These are phyloP conservation scores for Enteromius afrohamiltoni DNA, from an alignment of 2,797 vertebrate genomes.

Conservation along the genomic window DNA sequence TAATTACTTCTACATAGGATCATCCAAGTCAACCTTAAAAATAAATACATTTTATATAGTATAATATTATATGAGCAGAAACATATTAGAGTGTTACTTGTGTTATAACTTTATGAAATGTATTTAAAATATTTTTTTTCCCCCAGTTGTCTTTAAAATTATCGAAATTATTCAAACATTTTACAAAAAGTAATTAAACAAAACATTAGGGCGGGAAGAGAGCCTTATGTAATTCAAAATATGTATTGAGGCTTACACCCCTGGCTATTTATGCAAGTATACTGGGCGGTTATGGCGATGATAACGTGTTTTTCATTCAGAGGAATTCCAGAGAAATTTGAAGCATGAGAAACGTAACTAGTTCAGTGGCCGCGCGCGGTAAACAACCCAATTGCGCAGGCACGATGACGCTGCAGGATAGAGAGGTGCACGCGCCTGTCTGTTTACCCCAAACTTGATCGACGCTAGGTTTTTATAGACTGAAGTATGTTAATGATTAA, in stretches of 20 bases:
- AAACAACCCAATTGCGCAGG: constrained; percentile 53
- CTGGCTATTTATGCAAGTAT: constrained; percentile 61
- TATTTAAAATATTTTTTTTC: neutral
- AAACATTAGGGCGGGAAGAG: neutral
- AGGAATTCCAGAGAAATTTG: constrained; percentile 54
- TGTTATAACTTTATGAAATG: neutral
- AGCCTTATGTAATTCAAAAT: constrained; percentile 46
- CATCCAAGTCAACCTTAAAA: neutral
- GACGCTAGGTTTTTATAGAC: neutral
- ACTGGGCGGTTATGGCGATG: constrained; percentile 22
- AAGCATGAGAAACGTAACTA: constrained; percentile 51
- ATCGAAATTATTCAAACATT: neutral
- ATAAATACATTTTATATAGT: neutral
- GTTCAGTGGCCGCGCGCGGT: constrained; percentile 33
- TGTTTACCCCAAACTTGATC: constrained; percentile 18
- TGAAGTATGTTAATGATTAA: neutral
- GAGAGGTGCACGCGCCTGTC: neutral
- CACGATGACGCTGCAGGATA: constrained; percentile 37
- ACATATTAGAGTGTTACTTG: neutral
- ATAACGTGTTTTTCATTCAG: constrained; percentile 47
- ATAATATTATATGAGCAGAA: neutral
- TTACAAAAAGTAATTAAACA: neutral
- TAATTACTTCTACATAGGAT: neutral
- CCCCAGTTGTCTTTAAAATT: neutral
- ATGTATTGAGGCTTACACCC: neutral